Base-by-base conservation (phyloP, 2,888 invertebrate genomes). In the Calliopum simillimum region DNA sequence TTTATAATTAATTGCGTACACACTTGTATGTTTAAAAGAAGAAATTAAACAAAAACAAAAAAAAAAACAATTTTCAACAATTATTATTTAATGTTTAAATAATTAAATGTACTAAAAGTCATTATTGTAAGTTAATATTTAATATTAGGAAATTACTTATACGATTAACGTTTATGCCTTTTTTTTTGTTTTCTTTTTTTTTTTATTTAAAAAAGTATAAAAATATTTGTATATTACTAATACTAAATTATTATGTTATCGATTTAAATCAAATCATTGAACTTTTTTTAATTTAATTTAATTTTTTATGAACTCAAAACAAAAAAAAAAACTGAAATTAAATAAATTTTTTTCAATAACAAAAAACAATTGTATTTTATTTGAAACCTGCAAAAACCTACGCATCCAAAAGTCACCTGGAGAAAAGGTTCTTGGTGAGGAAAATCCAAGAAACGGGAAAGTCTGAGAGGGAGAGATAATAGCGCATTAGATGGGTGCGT, bases 191-290 rank as follows among this genome's bases (percentile, higher is more conserved):
- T 80, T 77, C 78, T 75, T 76, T 16, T 70, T 72, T 65, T 71
- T 79, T 82, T 77, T 78, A 79, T 81, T 79, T 72, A 76, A 76
- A 71, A 76, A 76, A 75, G 72, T 75, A 77, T 79, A 81, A 81
- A 83, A 79, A 81, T 79, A 82, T 78, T n/a, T 84, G 82, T 82
- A 82, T 78, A 80, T 80, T 81, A 83, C 81, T 84, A 84, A 83
- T 84, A 82, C 79, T 84, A 83, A 82, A 81, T 84, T 84, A 83
- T 83, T 84, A 83, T 83, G 81, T 82, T 81, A 79, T 78, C 70
- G 56, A 49, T 53, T 67, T 19, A 67, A 67, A 59, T 49, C 16
- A 67, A 67, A 25, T 56, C 58, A 67, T 59, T 67, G 67, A 67
- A 67, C 58, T 8, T 67, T 66, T 53, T 67, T 59, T 67, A 58